Percentiles rank a stretch among this genome's conserved stretches.
Evolutionary conservation across 2,113 vertebrate species (phyloP).

Genomic region (Eclectus roratus): DNA sequence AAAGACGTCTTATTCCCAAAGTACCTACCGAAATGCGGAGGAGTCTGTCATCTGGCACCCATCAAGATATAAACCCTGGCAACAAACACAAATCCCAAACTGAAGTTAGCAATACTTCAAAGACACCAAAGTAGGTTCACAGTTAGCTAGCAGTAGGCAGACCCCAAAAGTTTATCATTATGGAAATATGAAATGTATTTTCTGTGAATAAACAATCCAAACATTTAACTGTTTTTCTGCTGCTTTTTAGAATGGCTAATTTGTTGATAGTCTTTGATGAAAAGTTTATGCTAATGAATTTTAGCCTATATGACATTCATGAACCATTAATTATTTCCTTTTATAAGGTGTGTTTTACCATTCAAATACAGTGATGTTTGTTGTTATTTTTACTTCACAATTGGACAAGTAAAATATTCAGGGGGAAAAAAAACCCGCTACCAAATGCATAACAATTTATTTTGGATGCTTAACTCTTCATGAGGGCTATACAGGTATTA

Average conservation of each 20-base stretch:
- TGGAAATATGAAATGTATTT: not conserved
- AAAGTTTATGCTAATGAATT: not conserved
- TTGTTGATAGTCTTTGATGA: not conserved
- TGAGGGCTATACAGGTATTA: not conserved
- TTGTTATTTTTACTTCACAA: not conserved
- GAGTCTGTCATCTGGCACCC: constrained; percentile 54
- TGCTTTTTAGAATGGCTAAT: not conserved
- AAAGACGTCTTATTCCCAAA: constrained; percentile 45
- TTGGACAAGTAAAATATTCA: not conserved
- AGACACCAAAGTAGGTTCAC: constrained; percentile 31
- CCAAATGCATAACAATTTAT: not conserved
- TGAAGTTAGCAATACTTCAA: constrained; percentile 34
- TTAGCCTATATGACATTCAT: not conserved
- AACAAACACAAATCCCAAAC: constrained; percentile 31
- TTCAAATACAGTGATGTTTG: not conserved
- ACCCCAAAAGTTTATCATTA: not conserved
- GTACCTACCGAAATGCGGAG: not conserved
- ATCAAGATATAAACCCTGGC: constrained; percentile 21
- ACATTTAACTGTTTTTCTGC: not conserved
- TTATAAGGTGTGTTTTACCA: not conserved
- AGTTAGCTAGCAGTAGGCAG: not conserved
- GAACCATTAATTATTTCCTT: not conserved
- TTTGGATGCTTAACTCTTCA: not conserved
- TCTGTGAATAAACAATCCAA: not conserved
- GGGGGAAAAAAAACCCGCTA: not conserved